Base-by-base conservation (phyloP, 2,797 vertebrate species). In the Oryzias sinensis region DNA sequence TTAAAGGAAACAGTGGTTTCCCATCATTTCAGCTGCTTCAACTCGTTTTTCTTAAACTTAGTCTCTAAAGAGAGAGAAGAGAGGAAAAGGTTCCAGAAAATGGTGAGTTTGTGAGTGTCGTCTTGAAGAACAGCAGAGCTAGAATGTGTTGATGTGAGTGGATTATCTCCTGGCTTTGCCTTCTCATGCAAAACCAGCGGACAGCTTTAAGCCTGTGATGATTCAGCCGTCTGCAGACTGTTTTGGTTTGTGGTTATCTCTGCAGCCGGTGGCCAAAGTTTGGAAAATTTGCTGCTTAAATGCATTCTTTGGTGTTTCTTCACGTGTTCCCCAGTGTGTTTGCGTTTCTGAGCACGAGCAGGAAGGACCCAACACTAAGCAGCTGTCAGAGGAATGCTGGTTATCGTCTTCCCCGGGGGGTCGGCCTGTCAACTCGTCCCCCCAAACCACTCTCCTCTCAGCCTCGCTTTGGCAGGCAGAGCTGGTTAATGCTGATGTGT, bases 311-410 rank as follows among this genome's bases (percentile, higher is more conserved):
- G 45, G 22, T 46, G 43, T 57, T 20, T 56, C n/a, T 50, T 29
- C 14, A 0, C 49, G 42, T 62, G 59, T 61, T 56, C 45, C 48
- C 60, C 14, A 4, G 57, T 56, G 52, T 63, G 27, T 57, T 47
- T 58, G 45, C 53, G 55, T 65, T 49, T 41, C 42, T 56, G 66
- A 74, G 65, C 57, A 48, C 62, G 62, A 79, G 70, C 67, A 66
- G 66, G 44, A 66, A 79, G 70, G 69, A 56, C 70, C 59, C 71
- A 75, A 70, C 62, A 46, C 77, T 73, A 70, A 79, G 81, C 67
- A 79, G 80, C 73, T 83, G 81, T 83, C 81, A 85, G 62, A 79
- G 73, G 15, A 33, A 65, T 49, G 6, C 78, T 86, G 82, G 79
- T 53, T 81, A 79, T 79, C 43, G 61, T 87, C 78, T 70, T 56